phyloP scores from a whole-genome alignment of 2,797 vertebrate genomes.

The Oreonectes daqikongensis region DNA sequence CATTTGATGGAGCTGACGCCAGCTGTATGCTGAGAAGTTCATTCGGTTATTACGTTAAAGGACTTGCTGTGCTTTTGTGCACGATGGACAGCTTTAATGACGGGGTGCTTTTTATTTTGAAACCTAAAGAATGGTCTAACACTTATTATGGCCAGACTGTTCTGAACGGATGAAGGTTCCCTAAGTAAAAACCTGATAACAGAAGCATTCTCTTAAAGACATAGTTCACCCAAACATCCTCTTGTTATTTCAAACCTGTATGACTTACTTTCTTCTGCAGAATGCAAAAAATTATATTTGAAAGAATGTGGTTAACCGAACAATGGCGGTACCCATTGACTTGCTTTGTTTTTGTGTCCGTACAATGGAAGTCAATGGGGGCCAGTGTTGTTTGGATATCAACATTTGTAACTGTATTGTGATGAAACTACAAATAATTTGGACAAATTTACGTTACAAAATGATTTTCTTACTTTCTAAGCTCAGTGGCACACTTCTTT shows the following conservation, averaged over 20 bases:
- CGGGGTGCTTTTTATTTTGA: constrained; percentile 30
- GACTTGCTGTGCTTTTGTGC: constrained; percentile 26
- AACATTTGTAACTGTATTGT: too few relatives aligned
- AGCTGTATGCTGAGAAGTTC: constrained; percentile 24
- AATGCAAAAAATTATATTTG: too few relatives aligned
- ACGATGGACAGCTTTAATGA: constrained; percentile 11
- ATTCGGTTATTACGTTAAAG: constrained; percentile 35
- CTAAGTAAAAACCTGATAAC: constrained; percentile 19
- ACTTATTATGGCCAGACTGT: constrained; percentile 8
- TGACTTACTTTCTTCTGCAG: too few relatives aligned
- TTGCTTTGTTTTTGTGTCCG: too few relatives aligned
- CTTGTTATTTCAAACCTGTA: too few relatives aligned
- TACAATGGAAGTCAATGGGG: too few relatives aligned
- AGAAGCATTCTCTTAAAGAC: background rate
- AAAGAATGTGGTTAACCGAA: too few relatives aligned
- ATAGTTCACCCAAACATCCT: too few relatives aligned
- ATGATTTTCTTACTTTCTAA: background rate
- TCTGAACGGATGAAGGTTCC: constrained; percentile 13
- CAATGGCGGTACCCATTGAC: too few relatives aligned
- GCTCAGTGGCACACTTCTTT: background rate
- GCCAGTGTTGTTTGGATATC: too few relatives aligned
- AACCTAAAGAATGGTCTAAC: constrained; percentile 9
- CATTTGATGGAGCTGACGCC: constrained; percentile 2
- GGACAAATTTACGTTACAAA: too few relatives aligned
- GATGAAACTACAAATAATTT: background rate